Conservation (phyloP, 2,797 vertebrate species). For the Sus cebifrons region DNA sequence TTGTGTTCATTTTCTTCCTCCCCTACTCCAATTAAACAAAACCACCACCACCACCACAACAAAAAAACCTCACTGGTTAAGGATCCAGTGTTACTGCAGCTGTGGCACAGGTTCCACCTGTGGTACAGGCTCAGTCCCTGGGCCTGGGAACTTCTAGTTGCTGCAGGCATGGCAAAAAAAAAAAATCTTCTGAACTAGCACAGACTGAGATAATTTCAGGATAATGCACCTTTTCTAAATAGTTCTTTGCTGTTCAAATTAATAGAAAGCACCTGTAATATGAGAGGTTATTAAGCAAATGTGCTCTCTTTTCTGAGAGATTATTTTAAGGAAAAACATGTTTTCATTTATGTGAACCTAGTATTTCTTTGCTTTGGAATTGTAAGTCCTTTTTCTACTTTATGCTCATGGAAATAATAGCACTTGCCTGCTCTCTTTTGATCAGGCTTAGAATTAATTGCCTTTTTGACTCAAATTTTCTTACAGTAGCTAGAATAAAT, state of each 20-base stretch:
- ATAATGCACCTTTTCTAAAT: not conserved
- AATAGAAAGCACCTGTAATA: not conserved
- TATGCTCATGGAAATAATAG: not conserved
- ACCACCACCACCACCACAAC: not conserved
- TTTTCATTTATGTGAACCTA: not conserved
- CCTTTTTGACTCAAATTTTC: not conserved
- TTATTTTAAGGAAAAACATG: constrained; percentile 37
- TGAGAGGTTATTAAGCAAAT: constrained; percentile 36
- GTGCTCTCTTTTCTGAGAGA: not conserved
- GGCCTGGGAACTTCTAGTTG: not conserved
- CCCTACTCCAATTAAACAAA: not conserved
- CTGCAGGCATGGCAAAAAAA: not conserved
- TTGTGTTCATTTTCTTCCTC: not conserved
- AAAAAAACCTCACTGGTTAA: not conserved
- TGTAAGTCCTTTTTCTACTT: constrained; percentile 20
- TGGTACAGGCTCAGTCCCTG: not conserved
- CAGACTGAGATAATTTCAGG: not conserved
- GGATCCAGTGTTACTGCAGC: not conserved
- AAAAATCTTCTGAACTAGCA: not conserved
- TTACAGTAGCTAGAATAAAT: not conserved
- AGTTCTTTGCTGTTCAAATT: constrained; percentile 48
- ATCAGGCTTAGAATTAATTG: constrained; percentile 8
- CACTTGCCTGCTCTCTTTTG: not conserved
- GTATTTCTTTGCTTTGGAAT: constrained; percentile 19
- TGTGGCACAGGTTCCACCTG: no score